phyloP scores from a whole-genome alignment of 2,888 invertebrate genomes.

The Zele albiditarsus region DNA sequence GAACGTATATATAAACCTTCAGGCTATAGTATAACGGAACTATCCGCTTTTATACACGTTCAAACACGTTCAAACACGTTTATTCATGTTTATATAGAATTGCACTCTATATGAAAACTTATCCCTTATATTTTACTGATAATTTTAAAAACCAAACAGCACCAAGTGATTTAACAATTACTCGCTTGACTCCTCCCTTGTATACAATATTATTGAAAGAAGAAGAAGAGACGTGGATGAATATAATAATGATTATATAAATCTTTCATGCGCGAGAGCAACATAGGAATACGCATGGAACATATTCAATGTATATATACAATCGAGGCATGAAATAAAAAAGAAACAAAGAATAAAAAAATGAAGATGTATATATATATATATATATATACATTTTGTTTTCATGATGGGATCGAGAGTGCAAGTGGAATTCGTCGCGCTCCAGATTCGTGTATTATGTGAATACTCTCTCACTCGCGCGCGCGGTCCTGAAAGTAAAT shows the following conservation, averaged over 20 bases:
- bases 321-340: background rate
- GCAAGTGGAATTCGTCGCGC: constrained; percentile 61
- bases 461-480: background rate
- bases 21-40: constrained; percentile 66
- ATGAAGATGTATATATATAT: background rate
- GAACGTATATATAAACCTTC: constrained; percentile 62
- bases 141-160: background rate
- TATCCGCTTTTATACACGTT: constrained; percentile 49
- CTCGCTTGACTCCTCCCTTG: background rate
- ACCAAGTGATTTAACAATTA: background rate
- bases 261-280: background rate
- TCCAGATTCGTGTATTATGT: constrained; percentile 46
- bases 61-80: background rate
- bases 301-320: background rate
- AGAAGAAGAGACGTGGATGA: background rate
- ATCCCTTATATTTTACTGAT: background rate
- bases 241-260: background rate
- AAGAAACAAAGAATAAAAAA: background rate
- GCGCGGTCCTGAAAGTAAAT: constrained; percentile 34
- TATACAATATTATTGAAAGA: background rate
- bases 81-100: background rate
- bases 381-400: background rate
- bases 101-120: background rate
- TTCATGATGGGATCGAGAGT: constrained; percentile 46
- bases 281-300: background rate